Percentiles rank a stretch among this genome's conserved stretches.
These are phyloP conservation scores for Phyllostomus discolor DNA, from an alignment of 2,113 vertebrate species.

Conservation along the genomic window DNA sequence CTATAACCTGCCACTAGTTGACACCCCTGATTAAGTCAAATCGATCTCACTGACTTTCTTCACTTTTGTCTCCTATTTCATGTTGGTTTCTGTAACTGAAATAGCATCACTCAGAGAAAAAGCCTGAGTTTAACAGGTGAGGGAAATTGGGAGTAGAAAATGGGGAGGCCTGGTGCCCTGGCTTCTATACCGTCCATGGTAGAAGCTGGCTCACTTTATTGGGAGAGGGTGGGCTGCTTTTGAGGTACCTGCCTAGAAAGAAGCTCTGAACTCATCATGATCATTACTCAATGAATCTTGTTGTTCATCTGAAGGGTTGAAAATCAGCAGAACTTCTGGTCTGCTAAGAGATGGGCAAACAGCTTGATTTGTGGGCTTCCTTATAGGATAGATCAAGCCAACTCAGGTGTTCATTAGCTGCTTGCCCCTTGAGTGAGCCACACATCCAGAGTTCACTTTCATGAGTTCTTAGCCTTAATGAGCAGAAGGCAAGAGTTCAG, in stretches of 20 bases:
- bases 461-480: neutral
- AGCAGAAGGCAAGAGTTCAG: slow-evolving; percentile 6
- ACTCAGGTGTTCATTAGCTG: neutral
- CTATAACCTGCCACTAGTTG: neutral
- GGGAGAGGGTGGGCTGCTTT: neutral
- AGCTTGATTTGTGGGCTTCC: neutral
- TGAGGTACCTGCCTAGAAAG: neutral
- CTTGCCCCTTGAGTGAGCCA: neutral
- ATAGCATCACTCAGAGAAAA: neutral
- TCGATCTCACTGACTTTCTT: neutral
- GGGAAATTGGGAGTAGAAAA: neutral
- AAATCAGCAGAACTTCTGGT: neutral
- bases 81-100: neutral
- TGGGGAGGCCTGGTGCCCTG: neutral
- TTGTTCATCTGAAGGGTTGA: neutral
- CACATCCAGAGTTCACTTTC: neutral
- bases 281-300: neutral
- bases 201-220: neutral
- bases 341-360: neutral
- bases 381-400: neutral
- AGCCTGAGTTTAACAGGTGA: neutral
- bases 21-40: neutral
- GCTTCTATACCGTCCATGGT: neutral
- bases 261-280: neutral
- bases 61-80: neutral